phyloP scores from a whole-genome alignment of 2,113 vertebrate species.

The Pedetes capensis region DNA sequence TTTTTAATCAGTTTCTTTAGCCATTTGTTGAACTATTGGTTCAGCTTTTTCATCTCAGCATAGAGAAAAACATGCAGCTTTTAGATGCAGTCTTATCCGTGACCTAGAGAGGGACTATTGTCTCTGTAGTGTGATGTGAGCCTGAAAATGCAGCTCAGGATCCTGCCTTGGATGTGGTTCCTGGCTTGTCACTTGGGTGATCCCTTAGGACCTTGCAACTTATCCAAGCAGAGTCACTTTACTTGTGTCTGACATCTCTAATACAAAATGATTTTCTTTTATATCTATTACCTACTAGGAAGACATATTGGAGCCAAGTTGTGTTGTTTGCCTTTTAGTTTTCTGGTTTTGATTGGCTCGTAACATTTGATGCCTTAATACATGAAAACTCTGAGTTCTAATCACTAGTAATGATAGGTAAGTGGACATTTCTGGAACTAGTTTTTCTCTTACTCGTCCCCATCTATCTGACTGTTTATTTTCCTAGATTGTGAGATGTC shows the following conservation, averaged over 20 bases:
- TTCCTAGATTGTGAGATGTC: constrained; percentile 45
- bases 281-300: neutral
- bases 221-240: neutral
- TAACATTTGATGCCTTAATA: neutral
- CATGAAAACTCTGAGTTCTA: neutral
- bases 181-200: neutral
- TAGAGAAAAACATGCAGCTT: neutral
- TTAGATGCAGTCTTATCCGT: constrained; percentile 25
- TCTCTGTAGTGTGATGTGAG: constrained; percentile 39
- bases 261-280: neutral
- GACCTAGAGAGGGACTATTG: constrained; percentile 68
- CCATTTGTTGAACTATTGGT: neutral
- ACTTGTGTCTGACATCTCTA: neutral
- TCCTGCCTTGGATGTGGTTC: neutral
- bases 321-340: constrained; percentile 29
- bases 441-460: neutral
- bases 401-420: neutral
- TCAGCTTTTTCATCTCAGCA: neutral
- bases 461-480: constrained; percentile 1
- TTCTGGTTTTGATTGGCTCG: neutral
- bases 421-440: neutral
- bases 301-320: neutral
- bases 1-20: neutral
- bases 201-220: neutral
- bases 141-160: neutral